A percentile compares a stretch with the other conserved stretches of the same genome.
These are phyloP conservation scores for Pseudomyrmex gracilis DNA, from an alignment of 1,140 invertebrate genomes.

Conservation along the genomic window DNA sequence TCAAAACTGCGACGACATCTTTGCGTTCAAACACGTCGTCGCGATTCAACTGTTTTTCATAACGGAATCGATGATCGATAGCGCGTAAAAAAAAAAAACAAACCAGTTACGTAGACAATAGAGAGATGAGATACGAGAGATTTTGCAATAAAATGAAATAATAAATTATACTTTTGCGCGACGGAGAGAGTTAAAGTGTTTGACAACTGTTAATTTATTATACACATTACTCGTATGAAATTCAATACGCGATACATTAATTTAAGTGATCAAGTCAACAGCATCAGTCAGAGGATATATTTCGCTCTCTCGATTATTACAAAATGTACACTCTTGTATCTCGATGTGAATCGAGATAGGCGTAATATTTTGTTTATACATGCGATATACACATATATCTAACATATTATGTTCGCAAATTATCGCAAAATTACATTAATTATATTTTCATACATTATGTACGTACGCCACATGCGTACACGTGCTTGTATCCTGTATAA, in stretches of 20 bases:
- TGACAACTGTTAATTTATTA: background rate
- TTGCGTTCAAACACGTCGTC: background rate
- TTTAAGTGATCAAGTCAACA: constrained; percentile 50
- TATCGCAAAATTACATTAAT: too few relatives aligned
- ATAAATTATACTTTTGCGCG: background rate
- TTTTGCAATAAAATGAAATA: constrained; percentile 10
- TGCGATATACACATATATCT: too few relatives aligned
- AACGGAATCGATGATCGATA: background rate
- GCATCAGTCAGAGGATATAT: constrained; percentile 46
- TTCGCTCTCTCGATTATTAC: constrained; percentile 32
- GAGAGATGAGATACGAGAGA: background rate
- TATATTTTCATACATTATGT: too few relatives aligned
- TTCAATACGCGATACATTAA: constrained; percentile 32
- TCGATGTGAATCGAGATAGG: constrained; percentile 14
- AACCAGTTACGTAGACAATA: background rate
- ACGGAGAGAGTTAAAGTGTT: too few relatives aligned
- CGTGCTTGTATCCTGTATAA: too few relatives aligned
- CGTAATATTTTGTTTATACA: constrained; percentile 2
- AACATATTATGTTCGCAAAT: too few relatives aligned
- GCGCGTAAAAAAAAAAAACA: background rate
- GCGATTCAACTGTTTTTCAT: constrained; percentile 13
- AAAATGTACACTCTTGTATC: background rate
- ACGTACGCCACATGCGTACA: too few relatives aligned
- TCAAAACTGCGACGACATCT: background rate
- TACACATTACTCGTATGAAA: constrained; percentile 28